phyloP scores from a whole-genome alignment of 2,113 vertebrate genomes.

The Lethenteron reissneri region DNA sequence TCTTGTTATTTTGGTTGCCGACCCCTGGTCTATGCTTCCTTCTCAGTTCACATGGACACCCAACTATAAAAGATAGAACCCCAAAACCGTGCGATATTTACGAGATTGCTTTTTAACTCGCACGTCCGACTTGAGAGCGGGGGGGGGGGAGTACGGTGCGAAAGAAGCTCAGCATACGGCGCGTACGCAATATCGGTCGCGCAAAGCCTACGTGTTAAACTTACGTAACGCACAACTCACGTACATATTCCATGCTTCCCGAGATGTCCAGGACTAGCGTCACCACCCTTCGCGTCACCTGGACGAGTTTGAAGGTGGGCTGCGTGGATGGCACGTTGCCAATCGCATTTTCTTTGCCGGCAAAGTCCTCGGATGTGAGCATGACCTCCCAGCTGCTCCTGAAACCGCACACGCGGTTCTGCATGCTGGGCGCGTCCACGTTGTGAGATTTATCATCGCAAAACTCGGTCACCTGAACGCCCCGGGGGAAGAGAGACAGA shows the following conservation, averaged over 20 bases:
- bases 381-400: slow-evolving; percentile 5
- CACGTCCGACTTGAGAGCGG: no score
- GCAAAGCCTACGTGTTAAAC: no score
- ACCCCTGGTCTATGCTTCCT: no score
- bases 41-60: no score
- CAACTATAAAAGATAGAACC: no score
- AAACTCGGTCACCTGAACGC: slow-evolving; percentile 4
- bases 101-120: no score
- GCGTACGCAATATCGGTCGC: no score
- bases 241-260: slow-evolving; percentile 3
- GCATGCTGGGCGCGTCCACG: not conserved
- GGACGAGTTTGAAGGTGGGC: not conserved
- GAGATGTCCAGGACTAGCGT: slow-evolving; percentile 2
- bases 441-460: not conserved
- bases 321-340: not conserved
- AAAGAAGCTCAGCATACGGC: no score
- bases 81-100: no score
- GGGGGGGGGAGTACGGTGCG: no score
- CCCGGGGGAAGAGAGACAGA: no score
- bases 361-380: not conserved
- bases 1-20: no score
- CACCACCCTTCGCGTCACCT: not conserved
- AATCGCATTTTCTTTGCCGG: not conserved
- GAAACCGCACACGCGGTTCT: not conserved
- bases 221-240: not conserved